Evolutionary conservation across 2,888 invertebrate genomes (phyloP).

Genomic region (Clistopyga incitator): DNA sequence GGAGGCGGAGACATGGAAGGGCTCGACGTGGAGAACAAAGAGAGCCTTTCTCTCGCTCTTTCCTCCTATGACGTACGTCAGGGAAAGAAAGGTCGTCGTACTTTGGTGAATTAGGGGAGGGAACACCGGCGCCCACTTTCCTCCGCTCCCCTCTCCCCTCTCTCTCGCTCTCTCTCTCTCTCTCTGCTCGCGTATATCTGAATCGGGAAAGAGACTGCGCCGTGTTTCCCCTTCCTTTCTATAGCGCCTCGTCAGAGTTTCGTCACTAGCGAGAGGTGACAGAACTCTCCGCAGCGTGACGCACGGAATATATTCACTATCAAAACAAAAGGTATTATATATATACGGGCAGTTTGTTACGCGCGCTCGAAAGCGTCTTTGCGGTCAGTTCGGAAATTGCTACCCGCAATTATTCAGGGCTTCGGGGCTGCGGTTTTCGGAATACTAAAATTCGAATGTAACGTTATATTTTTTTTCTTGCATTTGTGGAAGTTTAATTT

Average conservation of each 20-base stretch:
- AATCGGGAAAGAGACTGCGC: slow-evolving; percentile 44
- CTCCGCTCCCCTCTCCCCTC: not conserved
- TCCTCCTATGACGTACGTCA: slow-evolving; percentile 22
- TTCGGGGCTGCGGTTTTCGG: not conserved
- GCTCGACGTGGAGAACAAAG: slow-evolving; percentile 41
- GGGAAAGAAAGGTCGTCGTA: slow-evolving; percentile 58
- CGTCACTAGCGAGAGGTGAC: slow-evolving; percentile 45
- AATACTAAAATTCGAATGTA: not conserved
- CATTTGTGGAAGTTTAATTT: no score
- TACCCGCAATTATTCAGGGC: not conserved
- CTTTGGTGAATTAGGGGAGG: slow-evolving; percentile 61
- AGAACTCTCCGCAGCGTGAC: slow-evolving; percentile 35
- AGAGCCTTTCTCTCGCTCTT: slow-evolving; percentile 24
- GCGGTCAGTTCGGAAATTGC: not conserved
- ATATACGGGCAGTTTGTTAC: not conserved
- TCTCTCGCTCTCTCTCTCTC: not conserved
- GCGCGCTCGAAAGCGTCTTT: not conserved
- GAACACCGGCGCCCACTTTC: slow-evolving; percentile 48
- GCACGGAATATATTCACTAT: slow-evolving; percentile 38
- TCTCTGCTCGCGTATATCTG: slow-evolving; percentile 9
- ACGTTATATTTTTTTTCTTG: no score
- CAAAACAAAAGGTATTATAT: slow-evolving; percentile 40
- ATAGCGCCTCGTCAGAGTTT: slow-evolving; percentile 22
- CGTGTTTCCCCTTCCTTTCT: slow-evolving; percentile 4
- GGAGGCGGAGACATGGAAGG: slow-evolving; percentile 4